Percentiles rank a stretch among this genome's conserved stretches.
These are phyloP conservation scores for Ctenopoma kingsleyae DNA, from an alignment of 2,797 vertebrate species.

Conservation along the genomic window DNA sequence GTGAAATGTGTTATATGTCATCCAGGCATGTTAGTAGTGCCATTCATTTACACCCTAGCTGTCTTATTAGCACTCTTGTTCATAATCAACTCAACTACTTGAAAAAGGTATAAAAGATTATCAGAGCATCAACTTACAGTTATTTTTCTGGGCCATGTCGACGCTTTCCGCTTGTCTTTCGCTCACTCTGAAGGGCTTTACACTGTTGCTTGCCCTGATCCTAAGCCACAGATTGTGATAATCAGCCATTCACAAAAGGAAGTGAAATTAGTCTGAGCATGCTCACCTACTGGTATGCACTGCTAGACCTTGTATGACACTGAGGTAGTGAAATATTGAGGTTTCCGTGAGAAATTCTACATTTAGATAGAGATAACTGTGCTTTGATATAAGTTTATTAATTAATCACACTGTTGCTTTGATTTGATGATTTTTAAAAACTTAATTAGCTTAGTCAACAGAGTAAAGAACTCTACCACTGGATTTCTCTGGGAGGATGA, in stretches of 20 bases:
- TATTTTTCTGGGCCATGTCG: slow-evolving; percentile 76
- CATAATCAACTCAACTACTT: slow-evolving; percentile 29
- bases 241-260: slow-evolving; percentile 72
- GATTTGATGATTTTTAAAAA: slow-evolving; percentile 30
- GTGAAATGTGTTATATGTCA: slow-evolving; percentile 30
- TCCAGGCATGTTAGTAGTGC: slow-evolving; percentile 13
- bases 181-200: slow-evolving; percentile 56
- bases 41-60: slow-evolving; percentile 25
- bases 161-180: slow-evolving; percentile 40
- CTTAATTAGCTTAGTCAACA: slow-evolving; percentile 58
- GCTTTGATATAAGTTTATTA: slow-evolving; percentile 41
- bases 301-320: slow-evolving; percentile 42
- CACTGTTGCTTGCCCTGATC: slow-evolving; percentile 47
- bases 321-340: slow-evolving; percentile 18
- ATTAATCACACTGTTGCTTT: slow-evolving; percentile 51
- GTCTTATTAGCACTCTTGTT: slow-evolving; percentile 39
- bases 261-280: slow-evolving; percentile 69
- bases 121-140: slow-evolving; percentile 68
- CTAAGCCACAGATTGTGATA: slow-evolving; percentile 68
- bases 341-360: background rate
- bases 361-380: background rate
- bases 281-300: slow-evolving; percentile 39
- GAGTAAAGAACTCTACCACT: slow-evolving; percentile 49
- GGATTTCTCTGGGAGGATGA: slow-evolving; percentile 56
- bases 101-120: slow-evolving; percentile 14